These are phyloP conservation scores for Oscheius myriophilus DNA, from an alignment of 2,888 invertebrate genomes.

Conservation along the genomic window DNA sequence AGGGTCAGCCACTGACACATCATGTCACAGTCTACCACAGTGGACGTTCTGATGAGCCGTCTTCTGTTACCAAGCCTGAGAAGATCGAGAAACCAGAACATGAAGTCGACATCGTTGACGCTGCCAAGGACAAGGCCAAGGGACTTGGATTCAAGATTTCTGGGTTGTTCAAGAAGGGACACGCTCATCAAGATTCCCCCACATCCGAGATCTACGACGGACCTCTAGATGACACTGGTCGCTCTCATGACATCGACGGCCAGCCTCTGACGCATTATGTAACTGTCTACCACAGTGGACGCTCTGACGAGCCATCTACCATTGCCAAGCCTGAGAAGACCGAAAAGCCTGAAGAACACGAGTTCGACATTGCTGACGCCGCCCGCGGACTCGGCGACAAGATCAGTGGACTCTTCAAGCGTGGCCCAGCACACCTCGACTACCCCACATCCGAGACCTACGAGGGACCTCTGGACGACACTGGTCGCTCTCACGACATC, in stretches of 20 bases:
- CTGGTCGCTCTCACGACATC: constrained; percentile 22
- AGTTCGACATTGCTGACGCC: background rate
- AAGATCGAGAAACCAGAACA: constrained; percentile 17
- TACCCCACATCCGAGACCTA: constrained; percentile 42
- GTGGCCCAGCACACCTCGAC: constrained; percentile 42
- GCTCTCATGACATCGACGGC: constrained; percentile 2
- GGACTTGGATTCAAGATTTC: constrained; percentile 31
- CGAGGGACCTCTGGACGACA: constrained; percentile 37
- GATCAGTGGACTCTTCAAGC: constrained; percentile 37
- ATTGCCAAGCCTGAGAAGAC: background rate
- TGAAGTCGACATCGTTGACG: constrained; percentile 29
- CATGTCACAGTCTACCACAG: constrained; percentile 44
- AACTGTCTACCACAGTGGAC: constrained; percentile 37
- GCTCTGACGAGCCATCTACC: constrained; percentile 1
- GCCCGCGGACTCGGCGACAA: constrained; percentile 24
- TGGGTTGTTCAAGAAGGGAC: constrained; percentile 33
- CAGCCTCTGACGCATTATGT: constrained; percentile 35
- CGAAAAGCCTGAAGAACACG: background rate
- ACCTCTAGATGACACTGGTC: constrained; percentile 24
- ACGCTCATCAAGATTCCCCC: constrained; percentile 41
- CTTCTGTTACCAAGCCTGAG: background rate
- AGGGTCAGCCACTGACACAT: constrained; percentile 33
- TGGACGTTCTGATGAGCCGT: constrained; percentile 33
- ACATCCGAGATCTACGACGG: constrained; percentile 36
- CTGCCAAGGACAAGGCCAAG: constrained; percentile 32